Percentiles rank a stretch among this genome's conserved stretches.
Conservation (phyloP, 2,797 vertebrate genomes). For the Sciurus carolinensis region DNA sequence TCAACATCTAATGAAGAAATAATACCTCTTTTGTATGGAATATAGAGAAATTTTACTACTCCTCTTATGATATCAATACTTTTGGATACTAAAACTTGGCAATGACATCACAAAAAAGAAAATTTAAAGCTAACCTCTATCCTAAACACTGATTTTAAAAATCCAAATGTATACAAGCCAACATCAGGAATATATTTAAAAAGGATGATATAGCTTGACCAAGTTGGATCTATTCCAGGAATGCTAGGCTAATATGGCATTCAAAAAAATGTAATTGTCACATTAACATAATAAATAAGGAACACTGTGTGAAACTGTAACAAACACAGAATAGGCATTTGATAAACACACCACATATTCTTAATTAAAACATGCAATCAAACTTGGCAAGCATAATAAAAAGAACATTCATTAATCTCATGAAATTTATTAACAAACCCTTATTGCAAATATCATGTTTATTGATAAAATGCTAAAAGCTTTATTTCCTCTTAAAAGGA, state of each 20-base stretch:
- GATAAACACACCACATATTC: neutral
- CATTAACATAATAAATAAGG: neutral
- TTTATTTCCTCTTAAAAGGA: neutral
- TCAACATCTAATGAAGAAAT: neutral
- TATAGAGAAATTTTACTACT: neutral
- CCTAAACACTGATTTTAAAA: neutral
- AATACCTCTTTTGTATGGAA: neutral
- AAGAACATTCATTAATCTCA: neutral
- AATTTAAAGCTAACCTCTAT: neutral
- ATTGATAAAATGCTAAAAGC: neutral
- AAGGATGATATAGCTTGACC: neutral
- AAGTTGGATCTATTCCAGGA: neutral
- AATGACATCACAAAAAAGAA: neutral
- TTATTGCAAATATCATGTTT: neutral
- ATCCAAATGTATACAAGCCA: neutral
- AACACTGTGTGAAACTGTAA: neutral
- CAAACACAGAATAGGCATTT: neutral
- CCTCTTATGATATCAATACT: neutral
- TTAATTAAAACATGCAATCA: neutral
- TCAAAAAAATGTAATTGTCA: neutral
- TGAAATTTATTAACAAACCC: neutral
- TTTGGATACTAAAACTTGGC: neutral
- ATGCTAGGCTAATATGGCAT: neutral
- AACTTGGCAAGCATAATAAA: neutral
- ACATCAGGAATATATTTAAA: neutral